phyloP scores from a whole-genome alignment of 2,888 invertebrate genomes.

The Trissonchulus sp. region DNA sequence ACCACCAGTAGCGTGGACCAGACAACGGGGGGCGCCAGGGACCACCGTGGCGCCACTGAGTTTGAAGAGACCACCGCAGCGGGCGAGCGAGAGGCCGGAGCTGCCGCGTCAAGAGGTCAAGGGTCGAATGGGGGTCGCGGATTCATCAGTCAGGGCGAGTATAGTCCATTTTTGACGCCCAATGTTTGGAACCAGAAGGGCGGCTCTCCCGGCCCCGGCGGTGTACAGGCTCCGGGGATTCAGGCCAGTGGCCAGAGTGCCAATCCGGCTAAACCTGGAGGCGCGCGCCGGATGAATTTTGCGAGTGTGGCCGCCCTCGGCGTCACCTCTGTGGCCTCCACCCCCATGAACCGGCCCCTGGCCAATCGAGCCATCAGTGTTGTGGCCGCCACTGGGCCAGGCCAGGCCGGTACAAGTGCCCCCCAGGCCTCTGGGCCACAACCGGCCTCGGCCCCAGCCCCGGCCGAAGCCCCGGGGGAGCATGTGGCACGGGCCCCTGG shows the following conservation, averaged over 20 bases:
- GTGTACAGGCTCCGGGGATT: background rate
- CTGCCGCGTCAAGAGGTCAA: background rate
- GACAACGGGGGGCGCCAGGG: slow-evolving; percentile 35
- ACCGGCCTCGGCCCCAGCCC: background rate
- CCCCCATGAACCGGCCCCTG: background rate
- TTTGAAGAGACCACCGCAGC: background rate
- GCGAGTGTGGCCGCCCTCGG: slow-evolving; percentile 65
- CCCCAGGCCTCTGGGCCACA: background rate
- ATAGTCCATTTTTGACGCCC: slow-evolving; percentile 77
- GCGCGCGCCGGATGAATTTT: slow-evolving; percentile 61
- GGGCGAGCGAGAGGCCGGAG: background rate
- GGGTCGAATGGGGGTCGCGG: background rate
- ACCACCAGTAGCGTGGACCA: background rate
- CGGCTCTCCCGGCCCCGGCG: slow-evolving; percentile 56
- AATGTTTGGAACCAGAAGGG: slow-evolving; percentile 60
- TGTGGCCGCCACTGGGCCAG: background rate
- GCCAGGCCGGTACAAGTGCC: background rate
- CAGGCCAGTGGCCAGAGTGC: background rate
- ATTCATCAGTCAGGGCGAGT: too few relatives aligned
- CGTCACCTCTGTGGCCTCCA: slow-evolving; percentile 51
- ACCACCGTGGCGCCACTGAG: slow-evolving; percentile 33
- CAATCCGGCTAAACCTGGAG: background rate
- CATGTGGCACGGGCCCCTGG: background rate
- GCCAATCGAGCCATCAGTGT: background rate
- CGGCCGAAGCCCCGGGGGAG: slow-evolving; percentile 11